Conservation (phyloP, 2,888 invertebrate species). For the Willowsia nigromaculata region DNA sequence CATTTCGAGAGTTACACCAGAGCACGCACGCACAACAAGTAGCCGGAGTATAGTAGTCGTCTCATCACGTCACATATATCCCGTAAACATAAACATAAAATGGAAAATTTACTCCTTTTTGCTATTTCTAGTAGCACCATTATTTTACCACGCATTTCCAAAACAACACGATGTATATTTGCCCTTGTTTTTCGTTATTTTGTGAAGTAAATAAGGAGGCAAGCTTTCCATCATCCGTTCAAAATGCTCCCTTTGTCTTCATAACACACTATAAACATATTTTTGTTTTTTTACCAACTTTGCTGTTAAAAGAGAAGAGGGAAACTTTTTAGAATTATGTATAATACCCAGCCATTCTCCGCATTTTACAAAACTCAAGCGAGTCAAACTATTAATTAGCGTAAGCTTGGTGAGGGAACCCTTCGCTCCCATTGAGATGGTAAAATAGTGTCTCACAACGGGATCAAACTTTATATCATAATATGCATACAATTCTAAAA, state of each 20-base stretch:
- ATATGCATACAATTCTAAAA: too few species aligned
- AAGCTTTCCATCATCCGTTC: neutral
- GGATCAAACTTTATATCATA: too few species aligned
- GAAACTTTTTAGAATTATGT: neutral
- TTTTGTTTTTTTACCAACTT: neutral
- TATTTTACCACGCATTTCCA: neutral
- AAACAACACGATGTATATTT: neutral
- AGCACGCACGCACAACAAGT: neutral
- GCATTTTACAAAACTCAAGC: neutral
- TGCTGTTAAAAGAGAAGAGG: neutral
- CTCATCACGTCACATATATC: neutral
- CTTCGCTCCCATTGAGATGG: neutral
- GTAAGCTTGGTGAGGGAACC: neutral
- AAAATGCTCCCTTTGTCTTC: neutral
- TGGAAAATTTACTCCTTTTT: too few species aligned
- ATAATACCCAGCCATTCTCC: neutral
- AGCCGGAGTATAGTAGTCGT: neutral
- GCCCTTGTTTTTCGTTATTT: neutral
- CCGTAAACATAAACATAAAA: neutral
- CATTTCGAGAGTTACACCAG: neutral
- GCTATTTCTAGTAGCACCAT: neutral
- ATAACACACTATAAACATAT: neutral
- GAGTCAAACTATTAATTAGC: neutral
- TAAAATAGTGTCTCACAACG: too few species aligned
- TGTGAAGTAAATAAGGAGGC: neutral